phyloP scores from a whole-genome alignment of 1,140 invertebrate species.

The Diprion similis region DNA sequence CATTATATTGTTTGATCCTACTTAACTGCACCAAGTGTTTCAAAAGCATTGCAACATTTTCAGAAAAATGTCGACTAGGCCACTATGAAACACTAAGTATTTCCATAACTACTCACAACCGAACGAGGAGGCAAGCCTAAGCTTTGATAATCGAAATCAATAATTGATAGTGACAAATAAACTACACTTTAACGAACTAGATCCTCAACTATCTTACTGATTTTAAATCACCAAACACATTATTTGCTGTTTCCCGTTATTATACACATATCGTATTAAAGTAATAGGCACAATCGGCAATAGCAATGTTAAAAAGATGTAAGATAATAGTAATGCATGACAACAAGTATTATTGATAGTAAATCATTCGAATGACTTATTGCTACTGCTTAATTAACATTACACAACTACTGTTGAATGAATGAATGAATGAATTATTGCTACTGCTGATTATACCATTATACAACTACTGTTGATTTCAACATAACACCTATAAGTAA shows the following conservation, averaged over 20 bases:
- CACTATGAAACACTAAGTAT: background rate
- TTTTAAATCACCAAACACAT: background rate
- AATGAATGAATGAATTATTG: background rate
- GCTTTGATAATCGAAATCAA: background rate
- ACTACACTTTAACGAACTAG: background rate
- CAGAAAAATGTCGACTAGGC: background rate
- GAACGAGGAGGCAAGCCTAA: constrained; percentile 6
- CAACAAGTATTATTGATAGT: too few relatives aligned
- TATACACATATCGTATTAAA: background rate
- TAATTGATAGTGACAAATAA: background rate
- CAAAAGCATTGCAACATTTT: background rate
- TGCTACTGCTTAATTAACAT: background rate
- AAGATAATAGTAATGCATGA: background rate
- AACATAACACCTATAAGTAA: background rate
- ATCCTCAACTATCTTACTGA: background rate
- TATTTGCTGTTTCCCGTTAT: constrained; percentile 3
- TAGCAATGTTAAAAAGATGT: background rate
- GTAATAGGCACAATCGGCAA: background rate
- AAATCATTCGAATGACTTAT: background rate
- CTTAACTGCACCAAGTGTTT: background rate
- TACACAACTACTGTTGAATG: background rate
- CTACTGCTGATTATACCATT: background rate
- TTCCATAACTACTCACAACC: constrained; percentile 1
- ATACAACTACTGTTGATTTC: background rate
- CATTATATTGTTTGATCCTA: constrained; percentile 6